phyloP scores from a whole-genome alignment of 2,888 invertebrate species.

The Himalopsyche anomala region DNA sequence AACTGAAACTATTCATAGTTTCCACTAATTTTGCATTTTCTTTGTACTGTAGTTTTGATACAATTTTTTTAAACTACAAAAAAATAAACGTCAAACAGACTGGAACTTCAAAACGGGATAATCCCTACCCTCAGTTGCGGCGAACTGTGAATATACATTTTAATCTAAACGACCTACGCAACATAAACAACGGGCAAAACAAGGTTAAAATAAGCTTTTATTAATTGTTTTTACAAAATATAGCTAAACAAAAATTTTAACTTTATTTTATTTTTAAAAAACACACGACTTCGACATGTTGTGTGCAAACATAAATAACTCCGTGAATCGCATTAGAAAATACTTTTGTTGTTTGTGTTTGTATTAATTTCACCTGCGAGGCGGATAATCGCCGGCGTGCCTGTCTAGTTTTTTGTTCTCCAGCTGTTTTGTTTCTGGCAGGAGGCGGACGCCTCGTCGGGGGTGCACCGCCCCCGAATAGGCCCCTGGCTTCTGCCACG shows the following conservation, averaged over 20 bases:
- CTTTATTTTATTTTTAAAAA: background rate
- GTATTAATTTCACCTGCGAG: constrained; percentile 55
- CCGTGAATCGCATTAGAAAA: background rate
- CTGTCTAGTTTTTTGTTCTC: constrained; percentile 67
- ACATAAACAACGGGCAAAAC: too few relatives aligned
- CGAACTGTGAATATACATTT: too few relatives aligned
- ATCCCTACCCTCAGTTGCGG: too few relatives aligned
- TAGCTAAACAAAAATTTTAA: background rate
- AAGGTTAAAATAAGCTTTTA: too few relatives aligned
- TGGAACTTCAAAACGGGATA: too few relatives aligned
- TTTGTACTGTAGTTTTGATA: too few relatives aligned
- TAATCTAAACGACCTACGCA: too few relatives aligned
- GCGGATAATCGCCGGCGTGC: constrained; percentile 58
- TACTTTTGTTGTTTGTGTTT: background rate
- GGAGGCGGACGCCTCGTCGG: constrained; percentile 71
- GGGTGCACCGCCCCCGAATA: constrained; percentile 80
- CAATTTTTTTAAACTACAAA: too few relatives aligned
- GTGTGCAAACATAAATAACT: background rate
- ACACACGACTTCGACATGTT: background rate
- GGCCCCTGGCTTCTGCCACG: constrained; percentile 87
- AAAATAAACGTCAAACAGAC: too few relatives aligned
- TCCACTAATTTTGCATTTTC: too few relatives aligned
- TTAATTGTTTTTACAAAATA: too few relatives aligned
- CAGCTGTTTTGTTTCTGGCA: constrained; percentile 70
- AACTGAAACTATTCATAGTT: too few relatives aligned